Conservation (phyloP, 23 tunicate species). For the Trididemnum miniatum region DNA sequence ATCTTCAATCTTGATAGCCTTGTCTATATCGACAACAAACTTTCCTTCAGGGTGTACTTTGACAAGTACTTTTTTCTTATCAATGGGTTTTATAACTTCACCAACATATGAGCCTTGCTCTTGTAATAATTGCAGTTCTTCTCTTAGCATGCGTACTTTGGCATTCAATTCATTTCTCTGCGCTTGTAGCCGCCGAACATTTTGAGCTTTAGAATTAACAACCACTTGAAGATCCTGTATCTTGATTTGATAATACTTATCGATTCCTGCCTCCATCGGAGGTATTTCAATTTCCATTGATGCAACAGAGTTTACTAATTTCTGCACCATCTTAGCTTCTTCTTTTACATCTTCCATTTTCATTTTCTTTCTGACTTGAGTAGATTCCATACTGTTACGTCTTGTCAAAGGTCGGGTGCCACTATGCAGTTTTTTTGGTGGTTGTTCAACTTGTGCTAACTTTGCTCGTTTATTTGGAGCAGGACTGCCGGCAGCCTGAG, state of each 20-base stretch:
- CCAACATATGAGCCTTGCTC: conserved; percentile 98
- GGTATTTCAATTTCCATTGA: conserved; percentile 71
- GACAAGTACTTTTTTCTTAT: conserved; percentile 91
- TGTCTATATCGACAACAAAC: conserved; percentile 94
- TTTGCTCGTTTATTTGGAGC: conserved; percentile 19
- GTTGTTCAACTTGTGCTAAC: neutral
- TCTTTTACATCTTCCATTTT: conserved; percentile 49
- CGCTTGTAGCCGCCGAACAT: conserved; percentile 89
- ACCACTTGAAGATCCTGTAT: conserved; percentile 84
- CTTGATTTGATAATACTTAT: conserved; percentile 83
- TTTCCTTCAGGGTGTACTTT: conserved; percentile 98
- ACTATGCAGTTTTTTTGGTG: neutral
- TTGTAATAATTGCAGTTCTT: conserved; percentile 90
- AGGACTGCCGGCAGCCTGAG: neutral
- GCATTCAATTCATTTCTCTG: conserved; percentile 91
- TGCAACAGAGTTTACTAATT: conserved; percentile 73
- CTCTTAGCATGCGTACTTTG: conserved; percentile 86
- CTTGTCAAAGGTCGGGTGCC: neutral
- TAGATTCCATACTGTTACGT: conserved; percentile 18
- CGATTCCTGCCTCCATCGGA: conserved; percentile 80
- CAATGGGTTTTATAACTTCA: conserved; percentile 95
- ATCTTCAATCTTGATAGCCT: conserved; percentile 87
- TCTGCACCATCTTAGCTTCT: conserved; percentile 69
- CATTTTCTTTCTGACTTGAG: conserved; percentile 9
- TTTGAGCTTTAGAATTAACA: conserved; percentile 83